Conservation (phyloP, 2,797 vertebrate genomes). For the Pseudochirops cupreus region DNA sequence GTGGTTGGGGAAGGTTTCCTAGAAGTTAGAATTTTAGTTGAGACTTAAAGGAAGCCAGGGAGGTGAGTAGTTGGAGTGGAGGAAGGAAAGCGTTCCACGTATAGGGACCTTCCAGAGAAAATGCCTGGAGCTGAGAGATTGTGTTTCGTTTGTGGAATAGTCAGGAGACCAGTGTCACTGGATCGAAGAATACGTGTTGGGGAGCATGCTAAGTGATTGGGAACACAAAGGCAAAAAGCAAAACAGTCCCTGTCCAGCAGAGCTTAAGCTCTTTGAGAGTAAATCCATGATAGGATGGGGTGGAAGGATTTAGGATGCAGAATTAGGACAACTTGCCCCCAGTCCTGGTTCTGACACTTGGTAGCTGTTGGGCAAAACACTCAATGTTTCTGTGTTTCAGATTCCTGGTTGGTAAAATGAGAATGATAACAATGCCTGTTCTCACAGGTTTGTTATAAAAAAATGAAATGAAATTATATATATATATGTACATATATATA, state of each 20-base stretch:
- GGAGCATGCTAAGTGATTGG: background rate
- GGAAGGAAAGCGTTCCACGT: too few species aligned
- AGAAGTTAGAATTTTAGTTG: background rate
- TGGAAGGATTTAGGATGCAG: background rate
- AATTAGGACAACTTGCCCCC: background rate
- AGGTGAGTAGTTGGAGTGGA: background rate
- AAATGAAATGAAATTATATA: background rate
- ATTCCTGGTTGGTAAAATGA: background rate
- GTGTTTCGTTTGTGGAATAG: background rate
- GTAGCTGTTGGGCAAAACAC: background rate
- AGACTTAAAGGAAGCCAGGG: background rate
- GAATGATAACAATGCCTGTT: background rate
- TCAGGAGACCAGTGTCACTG: background rate
- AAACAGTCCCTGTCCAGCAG: too few species aligned
- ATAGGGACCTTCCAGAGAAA: background rate
- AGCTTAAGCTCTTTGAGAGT: background rate
- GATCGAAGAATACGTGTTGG: background rate
- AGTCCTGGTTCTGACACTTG: background rate
- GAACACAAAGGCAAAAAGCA: background rate
- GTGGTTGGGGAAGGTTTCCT: background rate
- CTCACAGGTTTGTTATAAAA: background rate
- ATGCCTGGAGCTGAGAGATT: background rate
- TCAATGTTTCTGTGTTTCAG: background rate
- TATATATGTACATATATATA: too few species aligned
- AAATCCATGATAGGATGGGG: background rate